Evolutionary conservation across 1,140 invertebrate species (phyloP), one percentile per base, ranked within the genome.

Genomic region (Nomia melanderi): DNA sequence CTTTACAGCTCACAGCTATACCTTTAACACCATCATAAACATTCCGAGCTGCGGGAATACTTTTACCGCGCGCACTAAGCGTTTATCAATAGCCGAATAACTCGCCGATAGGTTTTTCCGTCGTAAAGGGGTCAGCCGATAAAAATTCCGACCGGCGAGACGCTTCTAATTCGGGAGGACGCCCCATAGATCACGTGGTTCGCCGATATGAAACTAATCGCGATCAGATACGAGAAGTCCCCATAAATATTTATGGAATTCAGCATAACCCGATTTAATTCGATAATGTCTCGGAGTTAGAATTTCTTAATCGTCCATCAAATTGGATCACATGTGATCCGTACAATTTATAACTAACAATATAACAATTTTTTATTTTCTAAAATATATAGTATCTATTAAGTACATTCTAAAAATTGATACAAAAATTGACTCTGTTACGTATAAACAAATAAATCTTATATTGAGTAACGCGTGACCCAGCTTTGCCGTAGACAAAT

Each of bases 91-190:
- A 56, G 2, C 33, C 23, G 9, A 60, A 66, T 65, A 47, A 36
- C 14, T 53, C 6, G 36, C 6, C 29, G 17, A 2, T 3, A 7
- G 2, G 8, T 29, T 54, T 25, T 70, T 50, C 33, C 31, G 25
- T 23, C 9, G 4, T 41, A 7, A 20, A 25, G 31, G n/a, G n/a
- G 53, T 36, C 17, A n/a, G 4, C 5, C 25, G 56, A 79, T 74
- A 78, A 78, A 59, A 44, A 60, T 44, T 7, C 29, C 23, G 47
- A 56, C 54, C 71, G 33, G 39, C 17, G 6, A 29, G 1, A 64
- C 60, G 64, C 57, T 54, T 70, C 73, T 80, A 83, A 83, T 80
- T 67, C n/a, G 62, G 53, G 29, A 27, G 66, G 33, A 59, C 67
- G 62, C 39, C 54, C 5, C 44, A 47, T 47, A 17, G 67, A 47